Evolutionary conservation across 2,888 invertebrate species (phyloP).

Genomic region (Helicoverpa assulta): DNA sequence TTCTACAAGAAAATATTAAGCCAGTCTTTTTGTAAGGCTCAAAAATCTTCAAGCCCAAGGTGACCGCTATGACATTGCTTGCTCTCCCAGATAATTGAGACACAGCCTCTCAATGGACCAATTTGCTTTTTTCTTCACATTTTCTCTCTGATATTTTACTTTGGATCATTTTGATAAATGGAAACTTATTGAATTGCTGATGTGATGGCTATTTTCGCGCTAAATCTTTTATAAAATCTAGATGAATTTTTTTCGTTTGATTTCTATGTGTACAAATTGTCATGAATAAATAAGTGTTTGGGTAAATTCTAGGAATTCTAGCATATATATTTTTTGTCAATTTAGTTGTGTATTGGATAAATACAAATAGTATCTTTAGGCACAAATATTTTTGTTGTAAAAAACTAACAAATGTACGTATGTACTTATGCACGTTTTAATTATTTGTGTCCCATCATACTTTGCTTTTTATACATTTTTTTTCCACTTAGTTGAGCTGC

Average conservation of each 20-base stretch:
- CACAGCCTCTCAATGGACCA: slow-evolving; percentile 9
- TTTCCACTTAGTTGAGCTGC: too few relatives aligned
- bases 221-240: slow-evolving; percentile 6
- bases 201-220: slow-evolving; percentile 13
- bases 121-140: slow-evolving; percentile 21
- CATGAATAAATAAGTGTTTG: neutral
- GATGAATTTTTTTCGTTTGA: neutral
- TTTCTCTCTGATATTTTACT: slow-evolving; percentile 15
- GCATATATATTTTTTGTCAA: neutral
- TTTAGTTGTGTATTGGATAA: neutral
- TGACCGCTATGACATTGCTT: slow-evolving; percentile 39
- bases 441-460: too few relatives aligned
- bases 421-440: too few relatives aligned
- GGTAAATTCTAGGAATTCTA: neutral
- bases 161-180: slow-evolving; percentile 33
- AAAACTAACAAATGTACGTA: too few relatives aligned
- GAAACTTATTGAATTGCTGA: slow-evolving; percentile 34
- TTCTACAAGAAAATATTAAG: neutral
- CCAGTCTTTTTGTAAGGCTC: neutral
- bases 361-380: too few relatives aligned
- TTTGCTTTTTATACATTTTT: too few relatives aligned
- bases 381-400: too few relatives aligned
- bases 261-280: neutral
- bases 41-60: slow-evolving; percentile 24
- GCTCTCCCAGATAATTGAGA: slow-evolving; percentile 27